These are phyloP conservation scores for Vollenhovia emeryi DNA, from an alignment of 1,140 invertebrate genomes.

Conservation along the genomic window DNA sequence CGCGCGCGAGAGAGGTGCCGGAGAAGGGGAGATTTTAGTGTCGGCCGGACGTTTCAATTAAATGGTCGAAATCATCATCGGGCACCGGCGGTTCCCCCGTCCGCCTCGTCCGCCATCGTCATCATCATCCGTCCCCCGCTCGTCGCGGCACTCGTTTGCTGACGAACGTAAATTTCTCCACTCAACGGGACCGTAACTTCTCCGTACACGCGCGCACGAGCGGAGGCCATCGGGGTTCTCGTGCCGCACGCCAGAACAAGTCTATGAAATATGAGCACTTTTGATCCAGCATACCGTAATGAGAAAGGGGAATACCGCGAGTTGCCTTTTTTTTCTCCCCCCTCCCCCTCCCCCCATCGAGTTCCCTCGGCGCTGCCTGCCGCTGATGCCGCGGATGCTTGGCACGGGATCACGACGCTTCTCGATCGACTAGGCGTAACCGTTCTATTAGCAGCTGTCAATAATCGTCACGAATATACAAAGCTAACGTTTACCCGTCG, in stretches of 20 bases:
- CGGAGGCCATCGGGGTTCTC: slow-evolving; percentile 49
- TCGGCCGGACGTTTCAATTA: slow-evolving; percentile 77
- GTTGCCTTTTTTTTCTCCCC: slow-evolving; percentile 16
- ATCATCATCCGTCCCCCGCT: neutral
- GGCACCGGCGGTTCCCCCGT: slow-evolving; percentile 21
- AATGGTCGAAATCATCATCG: slow-evolving; percentile 75
- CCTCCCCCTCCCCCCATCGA: too few species aligned
- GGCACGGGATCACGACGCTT: slow-evolving; percentile 19
- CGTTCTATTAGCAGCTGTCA: slow-evolving; percentile 1
- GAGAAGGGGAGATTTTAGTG: slow-evolving; percentile 66
- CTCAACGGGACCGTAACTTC: slow-evolving; percentile 49
- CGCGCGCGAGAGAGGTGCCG: slow-evolving; percentile 3
- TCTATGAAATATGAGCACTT: slow-evolving; percentile 62
- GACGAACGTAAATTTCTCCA: slow-evolving; percentile 68
- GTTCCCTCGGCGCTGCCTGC: neutral
- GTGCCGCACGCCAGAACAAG: slow-evolving; percentile 56
- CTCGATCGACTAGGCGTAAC: neutral
- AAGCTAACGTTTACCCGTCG: neutral
- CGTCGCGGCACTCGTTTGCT: slow-evolving; percentile 47
- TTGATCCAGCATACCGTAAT: slow-evolving; percentile 59
- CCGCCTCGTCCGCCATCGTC: slow-evolving; percentile 58
- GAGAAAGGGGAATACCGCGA: slow-evolving; percentile 56
- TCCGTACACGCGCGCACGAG: neutral
- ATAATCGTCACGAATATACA: neutral
- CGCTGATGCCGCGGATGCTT: slow-evolving; percentile 34